phyloP scores from a whole-genome alignment of 1,140 invertebrate genomes.

The Pseudomyrmex cubaensis region DNA sequence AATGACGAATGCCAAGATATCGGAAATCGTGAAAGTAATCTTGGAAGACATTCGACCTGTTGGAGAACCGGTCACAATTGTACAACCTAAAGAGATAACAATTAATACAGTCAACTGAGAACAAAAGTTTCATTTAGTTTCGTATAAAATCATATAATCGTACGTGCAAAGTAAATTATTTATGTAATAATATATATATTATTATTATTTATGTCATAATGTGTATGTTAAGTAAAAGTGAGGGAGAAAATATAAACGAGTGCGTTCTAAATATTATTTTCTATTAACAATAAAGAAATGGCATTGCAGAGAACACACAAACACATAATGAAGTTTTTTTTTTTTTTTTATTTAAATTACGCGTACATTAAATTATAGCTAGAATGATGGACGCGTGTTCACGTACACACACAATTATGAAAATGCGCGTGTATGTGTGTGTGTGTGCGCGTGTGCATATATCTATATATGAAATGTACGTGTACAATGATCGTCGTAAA shows the following conservation, averaged over 20 bases:
- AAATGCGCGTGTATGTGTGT: slow-evolving; percentile 4
- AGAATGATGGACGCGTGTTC: slow-evolving; percentile 51
- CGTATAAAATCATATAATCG: too few species aligned
- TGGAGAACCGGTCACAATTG: slow-evolving; percentile 17
- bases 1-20: slow-evolving; percentile 63
- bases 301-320: neutral
- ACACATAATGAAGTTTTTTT: slow-evolving; percentile 55
- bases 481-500: slow-evolving; percentile 56
- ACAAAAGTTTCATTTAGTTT: too few species aligned
- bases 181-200: neutral
- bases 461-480: slow-evolving; percentile 44
- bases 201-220: neutral
- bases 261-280: neutral
- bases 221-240: neutral
- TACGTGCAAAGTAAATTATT: neutral
- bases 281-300: neutral
- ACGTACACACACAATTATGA: slow-evolving; percentile 31
- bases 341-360: slow-evolving; percentile 75
- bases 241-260: neutral
- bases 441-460: neutral
- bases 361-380: slow-evolving; percentile 72
- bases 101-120: neutral
- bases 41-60: slow-evolving; percentile 65
- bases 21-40: slow-evolving; percentile 66
- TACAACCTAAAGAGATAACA: slow-evolving; percentile 43